These are phyloP conservation scores for Drosophila lacicola DNA, from an alignment of 2,888 invertebrate species.

Conservation along the genomic window DNA sequence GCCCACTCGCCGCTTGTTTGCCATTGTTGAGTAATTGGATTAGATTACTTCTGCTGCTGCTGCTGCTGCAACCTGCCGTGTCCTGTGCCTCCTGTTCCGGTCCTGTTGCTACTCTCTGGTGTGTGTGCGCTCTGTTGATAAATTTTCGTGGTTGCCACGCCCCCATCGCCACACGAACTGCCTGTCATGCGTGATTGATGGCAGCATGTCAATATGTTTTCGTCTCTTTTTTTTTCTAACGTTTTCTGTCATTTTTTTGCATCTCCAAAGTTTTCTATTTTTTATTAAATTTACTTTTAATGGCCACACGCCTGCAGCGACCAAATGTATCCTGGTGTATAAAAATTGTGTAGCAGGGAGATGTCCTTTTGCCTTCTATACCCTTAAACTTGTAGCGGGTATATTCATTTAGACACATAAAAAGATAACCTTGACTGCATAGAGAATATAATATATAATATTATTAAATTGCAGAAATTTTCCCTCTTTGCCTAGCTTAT, in stretches of 20 bases:
- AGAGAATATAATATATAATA: too few relatives aligned
- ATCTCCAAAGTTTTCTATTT: slow-evolving; percentile 13
- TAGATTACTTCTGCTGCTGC: slow-evolving; percentile 69
- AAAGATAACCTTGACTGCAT: too few relatives aligned
- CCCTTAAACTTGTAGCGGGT: slow-evolving; percentile 6
- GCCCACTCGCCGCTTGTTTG: slow-evolving; percentile 64
- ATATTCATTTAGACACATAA: too few relatives aligned
- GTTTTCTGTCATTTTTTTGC: slow-evolving; percentile 25
- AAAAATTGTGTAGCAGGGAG: slow-evolving; percentile 14
- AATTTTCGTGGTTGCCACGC: slow-evolving; percentile 57
- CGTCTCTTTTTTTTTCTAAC: slow-evolving; percentile 27
- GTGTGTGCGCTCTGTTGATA: slow-evolving; percentile 47
- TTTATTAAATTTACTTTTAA: slow-evolving; percentile 75
- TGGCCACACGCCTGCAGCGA: slow-evolving; percentile 42
- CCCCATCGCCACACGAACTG: slow-evolving; percentile 15
- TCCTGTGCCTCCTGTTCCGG: slow-evolving; percentile 9
- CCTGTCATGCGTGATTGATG: slow-evolving; percentile 75
- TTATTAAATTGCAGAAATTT: too few relatives aligned
- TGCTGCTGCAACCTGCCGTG: slow-evolving; percentile 38
- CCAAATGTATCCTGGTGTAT: slow-evolving; percentile 29
- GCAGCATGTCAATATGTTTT: slow-evolving; percentile 71
- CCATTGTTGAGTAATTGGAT: slow-evolving; percentile 81
- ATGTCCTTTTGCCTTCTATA: not conserved
- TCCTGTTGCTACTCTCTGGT: not conserved
- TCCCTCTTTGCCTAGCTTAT: too few relatives aligned